Evolutionary conservation across 1,140 invertebrate species (phyloP), one percentile per base, ranked within the genome.

Genomic region (Scaptodrosophila lebanonensis): DNA sequence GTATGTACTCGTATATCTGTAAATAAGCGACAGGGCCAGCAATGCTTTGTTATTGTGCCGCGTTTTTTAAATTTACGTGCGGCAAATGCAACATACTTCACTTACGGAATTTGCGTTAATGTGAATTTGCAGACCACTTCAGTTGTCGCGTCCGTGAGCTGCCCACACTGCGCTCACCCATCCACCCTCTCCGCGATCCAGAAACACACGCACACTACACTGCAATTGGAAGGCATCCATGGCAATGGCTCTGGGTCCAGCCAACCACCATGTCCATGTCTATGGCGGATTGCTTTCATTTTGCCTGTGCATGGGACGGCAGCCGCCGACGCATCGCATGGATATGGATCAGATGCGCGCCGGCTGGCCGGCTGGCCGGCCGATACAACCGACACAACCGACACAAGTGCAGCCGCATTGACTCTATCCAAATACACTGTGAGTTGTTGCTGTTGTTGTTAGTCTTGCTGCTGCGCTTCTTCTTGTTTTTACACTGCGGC

Each of bases 21-120:
- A 45, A 60, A 63, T 72, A 72, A 52, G 70, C 70, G 52, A 64
- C 25, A 27, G 47, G 51, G 25, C 32, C 63, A 44, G 45, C 52
- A 66, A 51, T 82, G 75, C 77, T 76, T 76, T 76, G 71, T 79
- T 75, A 82, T 79, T 82, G 75, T 66, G 69, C 66, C 73, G 61
- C 75, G 75, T 69, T 75, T 82, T 82, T 83, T 75, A 70, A 82
- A 82, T 82, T 82, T 83, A 82, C 75, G 75, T 83, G 62, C 75
- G 66, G 75, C 66, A 82, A 82, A 82, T 82, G 75, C 76, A 82
- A 82, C 75, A 82, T 82, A 83, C 75, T 82, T 82, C 75, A 82
- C 75, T 82, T 82, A 70, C 75, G 75, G 75, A 82, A 82, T 82
- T 82, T 82, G 75, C 75, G 76, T 82, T 82, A 82, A 82, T 82